These are phyloP conservation scores for silkworm (Bombyx mori) DNA, from an alignment of 1,140 invertebrate genomes.

Conservation along the genomic window DNA sequence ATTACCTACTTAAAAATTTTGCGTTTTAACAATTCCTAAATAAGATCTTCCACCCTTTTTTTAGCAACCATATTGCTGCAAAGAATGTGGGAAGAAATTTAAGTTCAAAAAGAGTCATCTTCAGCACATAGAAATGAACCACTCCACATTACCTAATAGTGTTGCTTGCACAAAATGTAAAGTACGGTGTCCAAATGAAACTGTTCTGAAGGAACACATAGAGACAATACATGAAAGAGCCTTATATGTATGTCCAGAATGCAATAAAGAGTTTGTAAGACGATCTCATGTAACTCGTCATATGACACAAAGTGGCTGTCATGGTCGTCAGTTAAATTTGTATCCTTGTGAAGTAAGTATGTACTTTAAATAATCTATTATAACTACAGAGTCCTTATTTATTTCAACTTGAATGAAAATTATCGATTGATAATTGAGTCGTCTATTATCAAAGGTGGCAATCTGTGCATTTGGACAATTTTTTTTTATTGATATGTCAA, in stretches of 20 bases:
- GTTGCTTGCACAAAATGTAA: slow-evolving; percentile 38
- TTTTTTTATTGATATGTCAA: too few relatives aligned
- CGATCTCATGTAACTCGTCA: slow-evolving; percentile 50
- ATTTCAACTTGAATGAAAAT: too few relatives aligned
- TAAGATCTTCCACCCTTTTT: slow-evolving; percentile 6
- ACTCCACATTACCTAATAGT: slow-evolving; percentile 41
- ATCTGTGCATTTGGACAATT: too few relatives aligned
- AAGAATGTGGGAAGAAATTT: slow-evolving; percentile 51
- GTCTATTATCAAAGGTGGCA: too few relatives aligned
- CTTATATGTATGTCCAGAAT: slow-evolving; percentile 41
- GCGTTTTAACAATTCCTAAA: too few relatives aligned
- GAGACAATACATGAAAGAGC: slow-evolving; percentile 36
- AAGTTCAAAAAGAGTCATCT: slow-evolving; percentile 38
- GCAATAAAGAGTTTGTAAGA: slow-evolving; percentile 43
- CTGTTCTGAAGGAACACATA: slow-evolving; percentile 34
- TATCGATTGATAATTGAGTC: too few relatives aligned
- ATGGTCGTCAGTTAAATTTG: slow-evolving; percentile 27
- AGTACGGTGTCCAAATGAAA: slow-evolving; percentile 37
- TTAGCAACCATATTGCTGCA: slow-evolving; percentile 32
- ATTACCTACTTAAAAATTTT: too few relatives aligned
- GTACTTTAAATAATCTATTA: slow-evolving; percentile 15
- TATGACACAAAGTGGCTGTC: slow-evolving; percentile 49
- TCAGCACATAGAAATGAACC: slow-evolving; percentile 39
- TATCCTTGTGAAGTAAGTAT: slow-evolving; percentile 49
- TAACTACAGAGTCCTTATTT: too few relatives aligned